Conservation (phyloP, 2,888 invertebrate genomes). For the Ecdyonurus torrentis region DNA sequence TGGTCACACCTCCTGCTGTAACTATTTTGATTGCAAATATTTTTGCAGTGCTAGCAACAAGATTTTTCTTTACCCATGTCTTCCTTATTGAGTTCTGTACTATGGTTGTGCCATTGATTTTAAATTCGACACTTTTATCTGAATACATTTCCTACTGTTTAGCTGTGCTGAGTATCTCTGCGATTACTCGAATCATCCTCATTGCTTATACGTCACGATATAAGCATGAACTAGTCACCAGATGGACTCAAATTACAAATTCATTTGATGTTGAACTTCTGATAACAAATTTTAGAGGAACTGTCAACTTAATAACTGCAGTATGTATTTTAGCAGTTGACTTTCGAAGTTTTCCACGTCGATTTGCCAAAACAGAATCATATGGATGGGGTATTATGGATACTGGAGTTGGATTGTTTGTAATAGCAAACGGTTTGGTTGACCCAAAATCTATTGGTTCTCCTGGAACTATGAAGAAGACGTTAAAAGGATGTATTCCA, state of each 20-base stretch:
- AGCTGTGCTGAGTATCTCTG: conserved; percentile 17
- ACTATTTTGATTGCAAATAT: background rate
- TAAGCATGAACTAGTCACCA: background rate
- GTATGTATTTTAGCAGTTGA: conserved; percentile 88
- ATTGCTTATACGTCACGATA: background rate
- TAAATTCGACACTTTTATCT: conserved; percentile 23
- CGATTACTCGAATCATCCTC: conserved; percentile 14
- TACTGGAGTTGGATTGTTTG: conserved; percentile 78
- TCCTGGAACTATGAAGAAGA: conserved; percentile 9
- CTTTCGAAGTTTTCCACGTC: conserved; percentile 68
- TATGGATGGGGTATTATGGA: conserved; percentile 91
- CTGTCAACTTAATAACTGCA: conserved; percentile 54
- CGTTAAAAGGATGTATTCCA: conserved; percentile 23
- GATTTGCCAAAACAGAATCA: conserved; percentile 72
- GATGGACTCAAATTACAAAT: background rate
- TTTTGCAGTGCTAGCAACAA: background rate
- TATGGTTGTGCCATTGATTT: conserved; percentile 21
- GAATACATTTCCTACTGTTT: conserved; percentile 18
- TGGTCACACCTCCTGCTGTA: conserved; percentile 18
- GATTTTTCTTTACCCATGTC: conserved; percentile 2
- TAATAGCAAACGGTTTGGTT: conserved; percentile 63
- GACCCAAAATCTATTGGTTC: conserved; percentile 34
- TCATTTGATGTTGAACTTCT: conserved; percentile 5
- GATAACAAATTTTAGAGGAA: conserved; percentile 50
- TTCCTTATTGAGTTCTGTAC: conserved; percentile 22